These are phyloP conservation scores for Ceyx margarethae DNA, from an alignment of 2,113 vertebrate species.

Conservation along the genomic window DNA sequence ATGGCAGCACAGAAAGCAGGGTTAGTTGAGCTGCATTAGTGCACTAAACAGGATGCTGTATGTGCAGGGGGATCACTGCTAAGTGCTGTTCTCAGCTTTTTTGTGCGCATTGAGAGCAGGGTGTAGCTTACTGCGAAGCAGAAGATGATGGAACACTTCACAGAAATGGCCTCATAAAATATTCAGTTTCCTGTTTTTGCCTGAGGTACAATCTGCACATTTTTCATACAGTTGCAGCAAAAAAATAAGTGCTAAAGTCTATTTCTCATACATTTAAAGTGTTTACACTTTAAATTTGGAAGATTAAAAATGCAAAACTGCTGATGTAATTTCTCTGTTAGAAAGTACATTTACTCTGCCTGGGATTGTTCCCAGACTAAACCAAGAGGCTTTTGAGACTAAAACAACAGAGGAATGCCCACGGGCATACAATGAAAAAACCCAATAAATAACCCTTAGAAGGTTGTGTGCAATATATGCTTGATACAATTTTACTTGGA, in stretches of 20 bases:
- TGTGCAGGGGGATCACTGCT: background rate
- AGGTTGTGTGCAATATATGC: background rate
- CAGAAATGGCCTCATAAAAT: background rate
- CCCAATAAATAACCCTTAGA: background rate
- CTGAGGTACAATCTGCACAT: background rate
- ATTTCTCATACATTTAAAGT: background rate
- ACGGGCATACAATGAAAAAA: background rate
- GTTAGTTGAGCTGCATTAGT: fast-evolving
- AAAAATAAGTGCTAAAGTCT: background rate
- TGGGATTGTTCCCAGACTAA: background rate
- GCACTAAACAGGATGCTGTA: background rate
- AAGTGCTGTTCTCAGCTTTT: background rate
- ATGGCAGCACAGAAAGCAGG: background rate
- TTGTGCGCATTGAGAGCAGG: background rate
- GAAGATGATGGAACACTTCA: background rate
- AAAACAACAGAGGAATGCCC: background rate
- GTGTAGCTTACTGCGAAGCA: background rate
- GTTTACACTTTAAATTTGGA: background rate
- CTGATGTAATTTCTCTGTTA: background rate
- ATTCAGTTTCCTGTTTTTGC: background rate
- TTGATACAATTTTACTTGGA: background rate
- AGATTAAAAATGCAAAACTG: background rate
- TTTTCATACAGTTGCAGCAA: background rate
- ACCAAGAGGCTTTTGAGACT: background rate
- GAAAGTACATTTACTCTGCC: background rate